Conservation (phyloP, 2,888 invertebrate genomes). For the Drosophila bunnanda region DNA sequence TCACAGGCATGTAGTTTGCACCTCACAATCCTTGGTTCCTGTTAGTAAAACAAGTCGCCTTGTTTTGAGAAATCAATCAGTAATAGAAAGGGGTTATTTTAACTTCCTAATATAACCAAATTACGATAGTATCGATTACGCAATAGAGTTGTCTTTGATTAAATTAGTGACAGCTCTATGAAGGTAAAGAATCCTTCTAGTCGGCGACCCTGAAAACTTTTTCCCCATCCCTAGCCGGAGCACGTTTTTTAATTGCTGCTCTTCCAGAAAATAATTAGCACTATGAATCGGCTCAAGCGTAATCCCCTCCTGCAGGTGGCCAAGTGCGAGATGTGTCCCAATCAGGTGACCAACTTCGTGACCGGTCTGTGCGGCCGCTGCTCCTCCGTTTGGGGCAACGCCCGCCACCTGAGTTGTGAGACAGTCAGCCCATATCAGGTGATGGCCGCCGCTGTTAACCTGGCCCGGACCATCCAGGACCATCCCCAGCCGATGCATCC, state of each 20-base stretch:
- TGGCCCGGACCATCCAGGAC: background rate
- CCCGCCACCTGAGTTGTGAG: background rate
- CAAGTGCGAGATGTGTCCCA: slow-evolving; percentile 57
- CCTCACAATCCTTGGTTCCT: background rate
- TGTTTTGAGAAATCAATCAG: background rate
- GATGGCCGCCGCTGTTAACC: slow-evolving; percentile 42
- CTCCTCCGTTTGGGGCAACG: slow-evolving; percentile 46
- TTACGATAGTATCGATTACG: background rate
- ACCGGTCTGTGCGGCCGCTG: slow-evolving; percentile 54
- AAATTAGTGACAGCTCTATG: background rate
- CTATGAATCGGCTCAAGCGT: slow-evolving; percentile 34
- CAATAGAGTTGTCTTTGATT: background rate
- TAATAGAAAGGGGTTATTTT: no score
- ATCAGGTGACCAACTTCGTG: slow-evolving; percentile 36
- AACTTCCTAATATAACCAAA: background rate
- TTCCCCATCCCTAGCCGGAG: background rate
- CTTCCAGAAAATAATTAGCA: background rate
- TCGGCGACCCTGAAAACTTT: background rate
- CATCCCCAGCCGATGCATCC: slow-evolving; percentile 26
- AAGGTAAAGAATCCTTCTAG: background rate
- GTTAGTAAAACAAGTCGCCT: background rate
- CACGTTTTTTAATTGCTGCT: background rate
- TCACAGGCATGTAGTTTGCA: background rate
- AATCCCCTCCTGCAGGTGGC: slow-evolving; percentile 36
- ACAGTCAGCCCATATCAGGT: slow-evolving; percentile 34